These are phyloP conservation scores for Platysteira castanea DNA, from an alignment of 2,113 vertebrate species.

Conservation along the genomic window DNA sequence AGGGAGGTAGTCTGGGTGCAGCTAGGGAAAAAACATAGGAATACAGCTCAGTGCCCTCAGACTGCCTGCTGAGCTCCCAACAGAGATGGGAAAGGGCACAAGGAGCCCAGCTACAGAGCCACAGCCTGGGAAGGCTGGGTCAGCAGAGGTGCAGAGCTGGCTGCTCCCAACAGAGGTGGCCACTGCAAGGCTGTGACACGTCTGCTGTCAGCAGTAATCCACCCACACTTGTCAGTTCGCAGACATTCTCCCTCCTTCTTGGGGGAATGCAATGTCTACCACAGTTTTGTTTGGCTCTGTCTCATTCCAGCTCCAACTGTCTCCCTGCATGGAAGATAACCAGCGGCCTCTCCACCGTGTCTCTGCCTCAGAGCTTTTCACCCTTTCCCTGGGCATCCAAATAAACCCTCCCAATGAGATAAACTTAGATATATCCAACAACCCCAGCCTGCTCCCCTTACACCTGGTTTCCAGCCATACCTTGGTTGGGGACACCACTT, in stretches of 20 bases:
- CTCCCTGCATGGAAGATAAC: neutral
- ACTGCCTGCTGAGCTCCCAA: neutral
- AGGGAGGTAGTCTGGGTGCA: conserved; percentile 70
- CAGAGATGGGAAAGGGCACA: neutral
- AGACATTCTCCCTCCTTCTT: neutral
- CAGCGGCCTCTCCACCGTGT: neutral
- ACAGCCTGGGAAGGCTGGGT: neutral
- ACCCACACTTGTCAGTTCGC: neutral
- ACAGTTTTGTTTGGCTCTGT: neutral
- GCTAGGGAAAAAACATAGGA: conserved; percentile 50
- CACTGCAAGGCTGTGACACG: neutral
- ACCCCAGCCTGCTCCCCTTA: neutral
- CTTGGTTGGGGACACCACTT: conserved; percentile 21
- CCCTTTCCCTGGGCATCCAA: neutral
- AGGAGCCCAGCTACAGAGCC: neutral
- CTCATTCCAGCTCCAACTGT: neutral
- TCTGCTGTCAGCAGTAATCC: neutral
- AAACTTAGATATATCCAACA: neutral
- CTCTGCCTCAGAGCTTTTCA: neutral
- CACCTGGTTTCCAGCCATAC: conserved; percentile 25
- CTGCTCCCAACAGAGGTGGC: neutral
- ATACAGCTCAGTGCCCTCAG: neutral
- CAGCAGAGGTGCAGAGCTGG: neutral
- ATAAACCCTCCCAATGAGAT: neutral
- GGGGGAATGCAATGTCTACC: neutral